Conservation (phyloP, 2,888 invertebrate species). For the Tipula vernalis region DNA sequence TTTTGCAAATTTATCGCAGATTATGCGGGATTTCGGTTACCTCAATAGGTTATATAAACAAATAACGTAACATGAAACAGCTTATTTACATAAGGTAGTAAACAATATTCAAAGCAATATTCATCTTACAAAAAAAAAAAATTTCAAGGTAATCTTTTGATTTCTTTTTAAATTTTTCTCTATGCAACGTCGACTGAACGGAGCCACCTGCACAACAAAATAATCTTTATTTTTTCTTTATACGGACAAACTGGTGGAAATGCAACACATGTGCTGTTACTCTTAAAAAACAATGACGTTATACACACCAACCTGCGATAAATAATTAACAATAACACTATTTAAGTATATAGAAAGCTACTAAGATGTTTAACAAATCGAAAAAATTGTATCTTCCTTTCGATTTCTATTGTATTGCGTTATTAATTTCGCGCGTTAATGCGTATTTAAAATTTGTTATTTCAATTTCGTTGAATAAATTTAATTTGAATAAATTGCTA, state of each 20-base stretch:
- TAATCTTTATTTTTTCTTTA: background rate
- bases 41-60: no score
- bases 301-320: background rate
- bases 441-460: background rate
- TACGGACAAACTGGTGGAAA: background rate
- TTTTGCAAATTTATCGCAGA: no score
- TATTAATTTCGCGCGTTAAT: background rate
- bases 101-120: background rate
- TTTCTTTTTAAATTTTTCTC: background rate
- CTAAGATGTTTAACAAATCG: background rate
- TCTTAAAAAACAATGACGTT: no score
- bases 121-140: background rate
- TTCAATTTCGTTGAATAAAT: background rate
- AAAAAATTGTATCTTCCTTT: background rate
- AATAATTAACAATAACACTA: background rate
- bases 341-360: background rate
- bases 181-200: background rate
- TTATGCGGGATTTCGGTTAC: no score
- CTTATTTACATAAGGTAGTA: background rate
- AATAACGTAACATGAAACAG: no score
- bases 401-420: background rate
- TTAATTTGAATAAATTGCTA: background rate
- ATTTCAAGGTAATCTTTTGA: background rate
- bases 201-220: background rate
- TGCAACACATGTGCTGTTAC: background rate